A percentile compares a stretch with the other conserved stretches of the same genome.
Evolutionary conservation across 2,888 invertebrate species (phyloP).

Genomic region (Microctonus hyperodae): DNA sequence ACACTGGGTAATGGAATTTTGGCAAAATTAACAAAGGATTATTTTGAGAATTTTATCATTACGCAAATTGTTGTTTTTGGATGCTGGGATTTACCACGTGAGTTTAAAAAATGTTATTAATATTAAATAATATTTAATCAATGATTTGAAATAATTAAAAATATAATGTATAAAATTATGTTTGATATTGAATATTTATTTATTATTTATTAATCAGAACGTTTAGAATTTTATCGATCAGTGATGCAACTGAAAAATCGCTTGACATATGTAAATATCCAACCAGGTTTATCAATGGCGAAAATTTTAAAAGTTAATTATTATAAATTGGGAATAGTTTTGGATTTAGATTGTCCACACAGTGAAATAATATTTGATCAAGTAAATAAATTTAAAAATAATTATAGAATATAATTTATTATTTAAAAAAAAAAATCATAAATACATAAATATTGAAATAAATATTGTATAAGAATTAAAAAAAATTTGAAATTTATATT

Average conservation of each 20-base stretch:
- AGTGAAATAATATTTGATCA: conserved; percentile 45
- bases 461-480: neutral
- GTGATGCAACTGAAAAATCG: conserved; percentile 32
- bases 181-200: neutral
- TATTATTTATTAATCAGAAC: conserved; percentile 33
- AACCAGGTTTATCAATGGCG: conserved; percentile 38
- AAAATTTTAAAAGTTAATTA: conserved; percentile 45
- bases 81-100: conserved; percentile 33
- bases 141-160: too few species aligned
- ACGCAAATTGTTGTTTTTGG: conserved; percentile 35
- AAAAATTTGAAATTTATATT: neutral
- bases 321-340: conserved; percentile 46
- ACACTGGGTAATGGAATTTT: conserved; percentile 20
- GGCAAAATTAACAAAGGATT: conserved; percentile 29
- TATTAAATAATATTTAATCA: neutral
- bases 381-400: conserved; percentile 41
- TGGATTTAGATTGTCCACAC: conserved; percentile 48
- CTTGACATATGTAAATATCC: conserved; percentile 38
- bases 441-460: too few species aligned
- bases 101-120: neutral
- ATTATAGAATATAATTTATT: too few species aligned
- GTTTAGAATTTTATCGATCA: conserved; percentile 34
- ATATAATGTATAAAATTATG: neutral
- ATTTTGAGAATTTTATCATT: conserved; percentile 26
- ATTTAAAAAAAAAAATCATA: neutral